Evolutionary conservation across 2,888 invertebrate genomes (phyloP), one percentile per base, ranked within the genome.

Genomic region (Dione vanillae): DNA sequence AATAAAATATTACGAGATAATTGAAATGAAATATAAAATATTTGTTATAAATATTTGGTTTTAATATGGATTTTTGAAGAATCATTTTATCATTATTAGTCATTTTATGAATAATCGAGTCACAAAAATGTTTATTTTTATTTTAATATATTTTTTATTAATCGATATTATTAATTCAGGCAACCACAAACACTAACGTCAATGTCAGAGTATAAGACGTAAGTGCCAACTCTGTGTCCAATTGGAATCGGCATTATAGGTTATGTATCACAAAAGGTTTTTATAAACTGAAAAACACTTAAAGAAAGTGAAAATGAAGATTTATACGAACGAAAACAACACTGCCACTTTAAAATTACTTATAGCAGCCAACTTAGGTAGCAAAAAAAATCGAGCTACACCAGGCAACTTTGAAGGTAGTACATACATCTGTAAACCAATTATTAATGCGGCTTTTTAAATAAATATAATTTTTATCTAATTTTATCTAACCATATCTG

Each of bases 311-410:
- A 95, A 92, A 91, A 96, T 96, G 95, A 95, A 95, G 83, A 94
- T 96, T 75, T 95, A 94, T 76, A 96, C 96, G 11, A 97, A 97
- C 83, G 95, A 96, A 81, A 96, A 95, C 79, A 97, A 97, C 88
- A 96, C 96, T 41, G 95, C 96, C 20, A 95, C 96, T 27, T 89
- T 97, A 75, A 97, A 97, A 86, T 83, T 97, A 75, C 81, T 97
- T 40, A 93, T 97, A 79, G 95, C 96, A 71, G 95, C 95, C 11
- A 95, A 96, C 80, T 94, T 95, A 76, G 94, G 94, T 0, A 94
- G 95, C 75, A n/a, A 94, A 94, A 80, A 87, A 94, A 75, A 89
- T 95, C 20, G 88, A 93, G 72, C 79, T 96, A 72, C 93, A 95
- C 76, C 90, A 94, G 79, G 91, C 95, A 79, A 89, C 94, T 91